These are phyloP conservation scores for Cheilosia vernalis DNA, from an alignment of 2,888 invertebrate genomes.

Conservation along the genomic window DNA sequence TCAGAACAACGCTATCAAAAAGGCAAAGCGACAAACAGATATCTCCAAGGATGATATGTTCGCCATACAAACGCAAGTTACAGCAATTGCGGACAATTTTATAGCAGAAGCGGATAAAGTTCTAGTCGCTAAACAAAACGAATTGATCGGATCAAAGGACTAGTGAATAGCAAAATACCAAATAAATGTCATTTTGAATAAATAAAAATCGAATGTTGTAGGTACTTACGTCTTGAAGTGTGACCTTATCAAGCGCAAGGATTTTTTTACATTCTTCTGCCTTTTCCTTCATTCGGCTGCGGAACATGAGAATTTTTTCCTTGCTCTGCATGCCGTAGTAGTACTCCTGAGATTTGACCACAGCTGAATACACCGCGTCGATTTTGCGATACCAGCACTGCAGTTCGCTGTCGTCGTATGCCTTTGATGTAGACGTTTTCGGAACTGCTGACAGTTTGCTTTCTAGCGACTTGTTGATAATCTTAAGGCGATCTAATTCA, in stretches of 20 bases:
- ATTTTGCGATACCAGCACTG: conserved; percentile 81
- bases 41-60: conserved; percentile 89
- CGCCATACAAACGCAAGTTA: conserved; percentile 88
- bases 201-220: conserved; percentile 36
- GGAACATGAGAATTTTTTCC: conserved; percentile 79
- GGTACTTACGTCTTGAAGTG: conserved; percentile 78
- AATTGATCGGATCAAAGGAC: conserved; percentile 86
- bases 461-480: conserved; percentile 78
- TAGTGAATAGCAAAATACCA: conserved; percentile 25
- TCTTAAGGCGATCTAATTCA: conserved; percentile 80
- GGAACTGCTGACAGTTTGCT: conserved; percentile 74
- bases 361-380: conserved; percentile 79
- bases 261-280: conserved; percentile 78
- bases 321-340: conserved; percentile 80
- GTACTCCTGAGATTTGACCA: conserved; percentile 79
- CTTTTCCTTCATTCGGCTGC: conserved; percentile 79
- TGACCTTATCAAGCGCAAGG: conserved; percentile 77
- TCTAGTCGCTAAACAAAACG: conserved; percentile 88
- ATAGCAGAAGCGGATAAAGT: conserved; percentile 87
- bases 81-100: conserved; percentile 88
- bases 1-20: conserved; percentile 89
- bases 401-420: conserved; percentile 79
- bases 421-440: conserved; percentile 61
- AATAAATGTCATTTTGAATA: conserved; percentile 8
- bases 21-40: conserved; percentile 88